phyloP scores from a whole-genome alignment of 2,888 invertebrate genomes.

The Zaprionus lineosus region DNA sequence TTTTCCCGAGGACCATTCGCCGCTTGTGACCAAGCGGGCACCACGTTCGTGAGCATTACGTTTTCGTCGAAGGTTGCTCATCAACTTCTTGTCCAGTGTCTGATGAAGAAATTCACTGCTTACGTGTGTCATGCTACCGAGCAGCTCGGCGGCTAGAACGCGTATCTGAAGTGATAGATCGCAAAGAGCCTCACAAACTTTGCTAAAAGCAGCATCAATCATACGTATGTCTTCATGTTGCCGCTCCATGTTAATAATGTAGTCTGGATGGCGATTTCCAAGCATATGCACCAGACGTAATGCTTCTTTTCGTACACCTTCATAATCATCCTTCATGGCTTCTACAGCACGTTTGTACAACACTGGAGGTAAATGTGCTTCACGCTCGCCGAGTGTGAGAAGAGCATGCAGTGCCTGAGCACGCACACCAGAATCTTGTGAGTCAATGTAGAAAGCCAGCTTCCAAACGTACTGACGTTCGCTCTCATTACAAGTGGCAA shows the following conservation, averaged over 20 bases:
- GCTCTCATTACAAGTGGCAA: conserved; percentile 84
- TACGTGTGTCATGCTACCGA: conserved; percentile 94
- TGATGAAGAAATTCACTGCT: conserved; percentile 95
- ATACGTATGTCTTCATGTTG: conserved; percentile 93
- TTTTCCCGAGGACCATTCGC: conserved; percentile 96
- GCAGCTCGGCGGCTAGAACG: conserved; percentile 88
- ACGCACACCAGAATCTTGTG: conserved; percentile 94
- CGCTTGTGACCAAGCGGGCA: conserved; percentile 90
- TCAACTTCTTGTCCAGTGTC: conserved; percentile 98
- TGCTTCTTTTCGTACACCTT: conserved; percentile 94
- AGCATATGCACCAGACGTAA: conserved; percentile 93
- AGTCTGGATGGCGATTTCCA: conserved; percentile 93
- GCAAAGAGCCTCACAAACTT: conserved; percentile 95
- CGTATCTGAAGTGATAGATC: conserved; percentile 95
- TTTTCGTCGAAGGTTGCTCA: conserved; percentile 96
- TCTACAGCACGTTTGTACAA: conserved; percentile 87
- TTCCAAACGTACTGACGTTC: conserved; percentile 86
- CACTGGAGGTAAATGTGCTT: conserved; percentile 89
- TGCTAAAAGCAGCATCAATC: conserved; percentile 97
- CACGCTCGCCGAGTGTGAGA: conserved; percentile 91
- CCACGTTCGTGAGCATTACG: conserved; percentile 93
- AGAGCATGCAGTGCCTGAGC: conserved; percentile 94
- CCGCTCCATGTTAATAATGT: conserved; percentile 86
- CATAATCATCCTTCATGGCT: conserved; percentile 95
- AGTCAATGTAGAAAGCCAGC: conserved; percentile 92